Evolutionary conservation across 2,888 invertebrate genomes (phyloP).

Genomic region (Fragum fragum): DNA sequence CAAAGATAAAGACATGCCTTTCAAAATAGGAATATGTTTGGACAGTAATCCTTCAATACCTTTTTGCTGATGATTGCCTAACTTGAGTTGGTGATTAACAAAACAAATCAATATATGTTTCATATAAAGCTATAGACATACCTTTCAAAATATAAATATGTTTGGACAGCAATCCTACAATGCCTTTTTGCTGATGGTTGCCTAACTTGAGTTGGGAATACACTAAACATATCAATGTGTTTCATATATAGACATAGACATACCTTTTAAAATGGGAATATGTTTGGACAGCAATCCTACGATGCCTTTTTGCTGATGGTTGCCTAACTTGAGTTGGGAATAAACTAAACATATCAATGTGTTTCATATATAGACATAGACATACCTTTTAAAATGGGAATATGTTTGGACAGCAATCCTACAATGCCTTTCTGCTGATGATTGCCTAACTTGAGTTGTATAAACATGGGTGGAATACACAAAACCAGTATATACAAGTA

Average conservation of each 20-base stretch:
- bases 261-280: constrained; percentile 82
- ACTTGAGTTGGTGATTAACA: constrained; percentile 82
- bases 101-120: too few species aligned
- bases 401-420: constrained; percentile 77
- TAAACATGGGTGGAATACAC: constrained; percentile 78
- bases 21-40: constrained; percentile 79
- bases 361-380: too few species aligned
- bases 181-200: constrained; percentile 80
- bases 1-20: constrained; percentile 71
- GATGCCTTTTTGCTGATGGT: constrained; percentile 80
- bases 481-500: constrained; percentile 66
- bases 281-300: constrained; percentile 78
- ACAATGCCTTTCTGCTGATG: constrained; percentile 80
- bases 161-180: constrained; percentile 78
- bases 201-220: constrained; percentile 82
- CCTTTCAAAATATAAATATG: constrained; percentile 82
- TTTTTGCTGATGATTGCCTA: constrained; percentile 80
- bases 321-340: constrained; percentile 82
- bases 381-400: constrained; percentile 82
- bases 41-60: constrained; percentile 77
- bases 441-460: constrained; percentile 81
- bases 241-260: constrained; percentile 3
- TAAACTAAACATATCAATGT: constrained; percentile 74
- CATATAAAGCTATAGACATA: constrained; percentile 45
- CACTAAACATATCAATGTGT: constrained; percentile 76